Base-by-base conservation (phyloP, 2,113 vertebrate genomes). In the Aegotheles bennettii region DNA sequence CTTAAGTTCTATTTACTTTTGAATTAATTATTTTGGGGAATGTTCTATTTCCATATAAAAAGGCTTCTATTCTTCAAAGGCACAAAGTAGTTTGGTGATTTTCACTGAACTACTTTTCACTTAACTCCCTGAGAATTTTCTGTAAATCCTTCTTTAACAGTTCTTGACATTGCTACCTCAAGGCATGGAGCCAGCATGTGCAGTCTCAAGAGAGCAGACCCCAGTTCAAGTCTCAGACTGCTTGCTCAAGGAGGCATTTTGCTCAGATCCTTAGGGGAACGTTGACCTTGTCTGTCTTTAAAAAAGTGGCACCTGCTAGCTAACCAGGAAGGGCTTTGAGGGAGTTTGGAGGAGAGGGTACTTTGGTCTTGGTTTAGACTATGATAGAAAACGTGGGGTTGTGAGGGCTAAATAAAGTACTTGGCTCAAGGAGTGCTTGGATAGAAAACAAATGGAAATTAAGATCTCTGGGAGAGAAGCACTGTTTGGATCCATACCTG, bases 271-370 rank as follows among this genome's bases (percentile, higher is more conserved):
- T 89, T 51, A 75, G 94, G 89, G 93, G 59, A 93, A 36, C 3
- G 45, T 74, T 97, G 91, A 96, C 95, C 84, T 97, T 97, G 93
- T 89, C 69, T 81, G 63, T 53, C 87, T 92, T 90, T 29, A 74
- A 65, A 61, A 73, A 90, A 86, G 80, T 36, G 59, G 51, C 87
- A 92, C 87, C 95, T 95, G 61, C 67, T 89, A 38, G 90, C 71
- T 84, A 53, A 51, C 29, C 21, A 68, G 65, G 61, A 82, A 5
- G 21, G 74, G 16, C 40, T 57, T 42, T 59, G 45, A 60, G 43
- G 89, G 81, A 89, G 13, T 74, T 95, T 38, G 60, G 53, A 73
- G n/a, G n/a, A 56, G n/a, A 86, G 40, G 21, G 29, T 91, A 8
- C 68, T 91, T 94, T 13, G 60, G 36, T 21, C 59, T 95, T 81